Conservation (phyloP, 2,113 vertebrate genomes). For the Serilophus lunatus region DNA sequence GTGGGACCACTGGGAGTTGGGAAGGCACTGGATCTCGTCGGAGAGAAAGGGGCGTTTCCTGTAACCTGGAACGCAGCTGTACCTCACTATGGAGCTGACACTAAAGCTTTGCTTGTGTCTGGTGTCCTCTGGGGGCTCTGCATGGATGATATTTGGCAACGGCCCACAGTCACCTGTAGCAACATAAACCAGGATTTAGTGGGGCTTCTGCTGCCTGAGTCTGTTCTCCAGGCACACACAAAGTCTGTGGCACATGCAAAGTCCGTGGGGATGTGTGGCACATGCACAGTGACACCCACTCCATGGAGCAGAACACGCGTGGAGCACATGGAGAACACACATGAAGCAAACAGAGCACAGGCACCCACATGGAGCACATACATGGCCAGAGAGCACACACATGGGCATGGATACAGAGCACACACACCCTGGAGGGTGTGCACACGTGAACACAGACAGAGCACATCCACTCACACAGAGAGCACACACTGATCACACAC, state of each 20-base stretch:
- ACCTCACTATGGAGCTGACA: background rate
- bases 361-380: background rate
- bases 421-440: too few relatives aligned
- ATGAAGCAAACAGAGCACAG: too few relatives aligned
- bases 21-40: background rate
- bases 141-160: background rate
- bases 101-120: background rate
- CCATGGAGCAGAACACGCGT: background rate
- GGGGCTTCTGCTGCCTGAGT: fast-evolving
- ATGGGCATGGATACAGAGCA: too few relatives aligned
- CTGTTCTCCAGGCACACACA: background rate
- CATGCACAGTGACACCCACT: fast-evolving
- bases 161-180: background rate
- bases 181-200: fast-evolving
- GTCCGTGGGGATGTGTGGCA: fast-evolving
- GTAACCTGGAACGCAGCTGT: fast-evolving
- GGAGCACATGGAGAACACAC: background rate
- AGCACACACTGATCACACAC: background rate
- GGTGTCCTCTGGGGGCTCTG: fast-evolving
- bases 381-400: too few relatives aligned
- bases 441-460: too few relatives aligned
- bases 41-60: background rate
- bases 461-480: background rate
- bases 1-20: slow-evolving; percentile 10
- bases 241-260: too few relatives aligned